Base-by-base conservation (phyloP, 2,888 invertebrate genomes). In the Auanema sp. region DNA sequence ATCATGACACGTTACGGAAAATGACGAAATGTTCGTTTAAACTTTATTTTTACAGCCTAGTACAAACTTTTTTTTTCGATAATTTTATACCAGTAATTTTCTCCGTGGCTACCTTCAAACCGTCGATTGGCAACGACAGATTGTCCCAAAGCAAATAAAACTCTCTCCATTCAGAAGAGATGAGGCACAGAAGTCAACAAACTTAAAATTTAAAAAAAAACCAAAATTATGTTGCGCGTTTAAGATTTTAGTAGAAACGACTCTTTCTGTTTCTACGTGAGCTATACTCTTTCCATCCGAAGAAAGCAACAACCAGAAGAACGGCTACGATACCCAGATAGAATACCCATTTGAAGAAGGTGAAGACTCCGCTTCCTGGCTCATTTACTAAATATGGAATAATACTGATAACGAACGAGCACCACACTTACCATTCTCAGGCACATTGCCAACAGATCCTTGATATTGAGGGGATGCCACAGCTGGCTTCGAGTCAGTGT, bases 141-240 rank as follows among this genome's bases (percentile, higher is more conserved):
- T 33, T 33, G 4, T 33, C 33, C 3, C 33, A 33, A 33, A 33
- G 33, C 33, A 33, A 33, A 33, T 33, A 33, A 33, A 33, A 33
- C 33, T 33, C 33, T 33, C 33, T 33, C 8, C 33, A 33, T 33
- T 33, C 3, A 33, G 33, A 33, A 33, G 33, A 33, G 33, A 33
- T 33, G 33, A 33, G 33, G 33, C 33, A 47, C 47, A 47, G 47
- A 18, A 47, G 21, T 18, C 47, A 47, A 16, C 16, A 47, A 21
- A 47, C 16, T 16, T 47, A 16, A 47, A 47, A 21, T 47, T n/a
- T 47, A 47, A 47, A 47, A 21, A 47, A 47, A 18, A 47, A 47
- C 47, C 4, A 47, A 47, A 18, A 47, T 21, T 10, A 47, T 47
- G 47, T 10, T 16, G 21, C 47, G 47, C 6, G 21, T 3, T 47